These are phyloP conservation scores for Drosophila monieri DNA, from an alignment of 2,888 invertebrate species.

Conservation along the genomic window DNA sequence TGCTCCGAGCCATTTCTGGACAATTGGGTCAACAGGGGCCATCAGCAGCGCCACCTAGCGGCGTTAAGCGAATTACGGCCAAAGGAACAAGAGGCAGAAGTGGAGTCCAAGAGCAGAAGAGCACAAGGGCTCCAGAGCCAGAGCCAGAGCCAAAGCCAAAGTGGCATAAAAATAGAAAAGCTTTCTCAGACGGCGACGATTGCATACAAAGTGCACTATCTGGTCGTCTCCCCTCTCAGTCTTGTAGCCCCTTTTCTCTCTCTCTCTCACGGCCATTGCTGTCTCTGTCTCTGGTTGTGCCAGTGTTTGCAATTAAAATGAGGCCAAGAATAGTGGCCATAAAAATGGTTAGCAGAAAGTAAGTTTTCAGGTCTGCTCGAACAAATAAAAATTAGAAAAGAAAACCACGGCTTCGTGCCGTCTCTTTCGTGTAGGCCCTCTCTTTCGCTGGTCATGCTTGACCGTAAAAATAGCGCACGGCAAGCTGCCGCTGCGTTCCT, in stretches of 20 bases:
- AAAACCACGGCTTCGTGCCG: conserved; percentile 4
- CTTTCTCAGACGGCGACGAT: conserved; percentile 38
- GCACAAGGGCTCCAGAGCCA: conserved; percentile 10
- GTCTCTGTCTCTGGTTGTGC: conserved; percentile 1
- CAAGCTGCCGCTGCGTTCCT: conserved; percentile 22
- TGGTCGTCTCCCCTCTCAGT: not conserved
- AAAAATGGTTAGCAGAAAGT: conserved; percentile 50
- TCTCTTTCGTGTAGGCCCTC: conserved; percentile 14
- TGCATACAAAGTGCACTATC: conserved; percentile 74
- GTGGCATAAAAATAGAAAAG: conserved; percentile 73
- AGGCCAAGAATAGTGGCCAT: conserved; percentile 53
- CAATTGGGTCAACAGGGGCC: conserved; percentile 74
- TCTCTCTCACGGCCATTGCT: not conserved
- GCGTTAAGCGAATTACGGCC: conserved; percentile 71
- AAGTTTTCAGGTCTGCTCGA: conserved; percentile 39
- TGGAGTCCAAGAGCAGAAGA: not conserved
- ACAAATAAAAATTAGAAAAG: conserved; percentile 49
- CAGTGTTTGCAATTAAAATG: conserved; percentile 70
- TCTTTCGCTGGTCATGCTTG: conserved; percentile 37
- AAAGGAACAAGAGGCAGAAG: conserved; percentile 8
- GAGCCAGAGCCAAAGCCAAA: conserved; percentile 42
- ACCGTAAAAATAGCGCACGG: conserved; percentile 41
- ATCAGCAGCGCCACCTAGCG: conserved; percentile 69
- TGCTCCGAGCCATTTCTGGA: conserved; percentile 47
- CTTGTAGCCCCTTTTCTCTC: not conserved